Evolutionary conservation across 2,113 vertebrate genomes (phyloP), one percentile per base, ranked within the genome.

Genomic region (Thalassoma bifasciatum): DNA sequence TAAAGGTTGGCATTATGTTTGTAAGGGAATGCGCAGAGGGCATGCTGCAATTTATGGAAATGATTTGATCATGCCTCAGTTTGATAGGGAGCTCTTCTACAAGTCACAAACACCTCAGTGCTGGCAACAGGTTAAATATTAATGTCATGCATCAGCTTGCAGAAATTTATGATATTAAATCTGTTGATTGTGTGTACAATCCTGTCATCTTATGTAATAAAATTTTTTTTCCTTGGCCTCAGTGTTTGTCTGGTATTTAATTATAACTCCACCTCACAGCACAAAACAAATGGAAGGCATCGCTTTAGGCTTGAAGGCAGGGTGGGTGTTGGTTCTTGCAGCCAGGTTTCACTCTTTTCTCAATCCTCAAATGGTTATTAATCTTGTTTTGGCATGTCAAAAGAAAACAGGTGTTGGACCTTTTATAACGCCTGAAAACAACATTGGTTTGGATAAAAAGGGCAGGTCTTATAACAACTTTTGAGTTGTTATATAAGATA

Each of bases 231-330:
- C 24, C 64, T 86, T 56, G 54, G 19, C 10, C 16, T 52, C 16
- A 4, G 5, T 19, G 26, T 66, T 78, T 50, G 16, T 14, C 22
- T 1, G 8, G 23, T 34, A 23, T 57, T 52, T 30, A 26, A 83
- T 72, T 51, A 69, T 6, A 66, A 47, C 73, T 74, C 51, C 79
- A 76, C 74, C 72, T 64, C 58, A 8, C 10, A 57, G 14, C 21
- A 65, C 16, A 86, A 38, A 5, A 60, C 2, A 53, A 51, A 49
- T 58, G 17, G 61, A 72, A 26, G 22, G 57, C 23, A 64, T 57
- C 64, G 66, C 44, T 54, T 53, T 24, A 61, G 26, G 47, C 64
- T 70, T 57, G 24, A 76, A 86, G 79, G 60, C 24, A 81, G 71
- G 62, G 69, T 61, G 71, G 62, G 69, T 61, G 67, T 44, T 44